Evolutionary conservation across 2,888 invertebrate species (phyloP).

Genomic region (Baccha elongata): DNA sequence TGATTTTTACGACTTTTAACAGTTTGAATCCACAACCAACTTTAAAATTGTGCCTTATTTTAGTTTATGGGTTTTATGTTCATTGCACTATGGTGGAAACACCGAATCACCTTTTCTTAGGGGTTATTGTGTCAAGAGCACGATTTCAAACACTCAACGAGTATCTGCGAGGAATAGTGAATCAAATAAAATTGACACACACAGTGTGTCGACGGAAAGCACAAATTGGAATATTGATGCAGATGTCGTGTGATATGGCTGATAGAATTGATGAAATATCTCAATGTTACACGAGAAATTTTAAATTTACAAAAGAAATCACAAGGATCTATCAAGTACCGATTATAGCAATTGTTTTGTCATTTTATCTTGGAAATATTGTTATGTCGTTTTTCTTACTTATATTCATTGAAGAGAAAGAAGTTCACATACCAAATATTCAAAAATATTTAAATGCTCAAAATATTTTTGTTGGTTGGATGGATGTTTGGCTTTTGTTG

Average conservation of each 20-base stretch:
- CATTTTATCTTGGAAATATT: conserved; percentile 7
- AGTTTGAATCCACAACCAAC: conserved; percentile 10
- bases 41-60: neutral
- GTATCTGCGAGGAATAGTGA: neutral
- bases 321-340: conserved; percentile 7
- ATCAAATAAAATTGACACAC: conserved; percentile 15
- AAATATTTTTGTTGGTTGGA: neutral
- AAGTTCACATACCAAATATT: neutral
- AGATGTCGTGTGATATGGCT: conserved; percentile 19
- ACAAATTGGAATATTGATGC: conserved; percentile 20
- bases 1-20: neutral
- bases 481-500: conserved; percentile 2
- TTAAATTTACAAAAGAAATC: conserved; percentile 4
- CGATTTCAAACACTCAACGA: conserved; percentile 10
- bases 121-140: neutral
- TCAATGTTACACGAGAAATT: neutral
- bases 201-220: neutral
- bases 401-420: neutral
- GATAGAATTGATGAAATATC: conserved; percentile 29
- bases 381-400: conserved; percentile 10
- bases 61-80: neutral
- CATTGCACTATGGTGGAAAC: neutral
- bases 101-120: conserved; percentile 16
- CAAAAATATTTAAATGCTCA: neutral
- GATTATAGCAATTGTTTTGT: neutral